Conservation (phyloP, 2,888 invertebrate species). For the Drosophila meridionalis region DNA sequence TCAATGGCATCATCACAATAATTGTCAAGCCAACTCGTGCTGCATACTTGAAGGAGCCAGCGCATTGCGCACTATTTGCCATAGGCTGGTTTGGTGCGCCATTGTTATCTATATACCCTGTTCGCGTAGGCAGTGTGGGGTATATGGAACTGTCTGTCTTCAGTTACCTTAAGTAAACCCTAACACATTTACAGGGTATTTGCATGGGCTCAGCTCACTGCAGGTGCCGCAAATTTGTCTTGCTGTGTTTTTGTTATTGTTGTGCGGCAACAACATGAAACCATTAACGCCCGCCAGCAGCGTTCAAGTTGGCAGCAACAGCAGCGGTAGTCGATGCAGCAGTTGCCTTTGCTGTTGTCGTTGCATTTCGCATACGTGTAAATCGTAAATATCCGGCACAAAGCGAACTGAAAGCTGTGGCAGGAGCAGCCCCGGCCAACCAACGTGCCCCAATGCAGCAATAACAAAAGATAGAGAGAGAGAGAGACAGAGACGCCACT, state of each 20-base stretch:
- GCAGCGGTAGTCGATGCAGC: slow-evolving; percentile 14
- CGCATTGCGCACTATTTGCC: slow-evolving; percentile 49
- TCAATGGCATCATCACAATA: slow-evolving; percentile 70
- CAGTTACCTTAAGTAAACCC: neutral
- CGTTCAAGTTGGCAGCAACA: slow-evolving; percentile 15
- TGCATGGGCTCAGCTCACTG: neutral
- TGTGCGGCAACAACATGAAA: slow-evolving; percentile 44
- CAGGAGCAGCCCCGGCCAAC: slow-evolving; percentile 23
- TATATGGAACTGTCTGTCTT: neutral
- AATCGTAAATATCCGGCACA: slow-evolving; percentile 79
- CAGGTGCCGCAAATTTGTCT: slow-evolving; percentile 1
- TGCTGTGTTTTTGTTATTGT: slow-evolving; percentile 43
- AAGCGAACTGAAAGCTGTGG: slow-evolving; percentile 57
- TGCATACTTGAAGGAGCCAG: slow-evolving; percentile 54
- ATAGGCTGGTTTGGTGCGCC: slow-evolving; percentile 20
- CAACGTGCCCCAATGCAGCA: slow-evolving; percentile 39
- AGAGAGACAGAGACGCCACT: slow-evolving; percentile 24
- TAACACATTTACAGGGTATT: slow-evolving; percentile 24
- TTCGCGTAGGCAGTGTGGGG: neutral
- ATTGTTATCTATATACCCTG: slow-evolving; percentile 32
- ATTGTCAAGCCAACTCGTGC: slow-evolving; percentile 72
- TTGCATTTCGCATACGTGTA: slow-evolving; percentile 78
- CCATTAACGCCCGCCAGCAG: slow-evolving; percentile 68
- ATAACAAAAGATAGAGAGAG: slow-evolving; percentile 34
- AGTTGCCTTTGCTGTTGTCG: slow-evolving; percentile 49